Evolutionary conservation across 2,797 vertebrate species (phyloP).

Genomic region (Chloroceryle amazona): DNA sequence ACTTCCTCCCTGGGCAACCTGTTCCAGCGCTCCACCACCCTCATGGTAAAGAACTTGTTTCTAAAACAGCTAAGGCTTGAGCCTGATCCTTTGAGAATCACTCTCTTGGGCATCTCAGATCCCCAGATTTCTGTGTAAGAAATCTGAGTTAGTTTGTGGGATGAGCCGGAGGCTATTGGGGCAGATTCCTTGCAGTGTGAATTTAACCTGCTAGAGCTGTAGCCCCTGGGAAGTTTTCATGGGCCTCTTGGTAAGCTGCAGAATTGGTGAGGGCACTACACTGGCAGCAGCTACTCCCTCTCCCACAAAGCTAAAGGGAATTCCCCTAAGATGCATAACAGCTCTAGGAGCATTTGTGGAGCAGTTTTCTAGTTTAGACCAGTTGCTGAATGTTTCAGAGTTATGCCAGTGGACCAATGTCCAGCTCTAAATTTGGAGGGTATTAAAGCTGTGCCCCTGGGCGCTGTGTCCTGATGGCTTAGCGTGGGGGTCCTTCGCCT

Average conservation of each 20-base stretch:
- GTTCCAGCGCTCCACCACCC: no score
- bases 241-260: background rate
- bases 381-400: background rate
- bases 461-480: background rate
- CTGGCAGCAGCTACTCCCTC: background rate
- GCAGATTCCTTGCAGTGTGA: fast-evolving
- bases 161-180: background rate
- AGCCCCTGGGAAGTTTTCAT: background rate
- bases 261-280: background rate
- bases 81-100: background rate
- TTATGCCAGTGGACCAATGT: background rate
- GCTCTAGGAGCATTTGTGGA: background rate
- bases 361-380: background rate
- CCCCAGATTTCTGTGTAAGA: background rate
- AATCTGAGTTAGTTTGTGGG: background rate
- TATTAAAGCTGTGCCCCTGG: background rate
- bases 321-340: background rate
- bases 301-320: background rate
- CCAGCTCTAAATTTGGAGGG: conserved; percentile 26
- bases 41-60: no score
- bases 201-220: background rate
- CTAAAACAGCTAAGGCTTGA: background rate
- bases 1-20: no score
- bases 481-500: background rate
- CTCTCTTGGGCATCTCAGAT: background rate